Evolutionary conservation across 2,888 invertebrate species (phyloP).

Genomic region (Tinea pellionella): DNA sequence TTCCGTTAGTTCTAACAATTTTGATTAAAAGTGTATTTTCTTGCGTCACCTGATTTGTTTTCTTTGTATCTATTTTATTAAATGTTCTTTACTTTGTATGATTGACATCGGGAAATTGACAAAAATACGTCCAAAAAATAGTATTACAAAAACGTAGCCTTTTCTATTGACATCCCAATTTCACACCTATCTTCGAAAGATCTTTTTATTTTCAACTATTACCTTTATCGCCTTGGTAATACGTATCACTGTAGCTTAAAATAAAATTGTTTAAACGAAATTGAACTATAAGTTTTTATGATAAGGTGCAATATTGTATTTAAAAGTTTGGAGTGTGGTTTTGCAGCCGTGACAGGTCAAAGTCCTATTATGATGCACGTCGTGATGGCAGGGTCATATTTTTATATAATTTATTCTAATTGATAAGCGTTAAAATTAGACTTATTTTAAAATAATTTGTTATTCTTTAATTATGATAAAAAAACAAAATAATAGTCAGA

Average conservation of each 20-base stretch:
- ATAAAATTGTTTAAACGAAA: neutral
- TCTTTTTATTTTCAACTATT: neutral
- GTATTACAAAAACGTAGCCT: too few relatives aligned
- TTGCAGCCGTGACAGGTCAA: slow-evolving; percentile 6
- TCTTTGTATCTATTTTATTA: too few relatives aligned
- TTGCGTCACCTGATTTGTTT: too few relatives aligned
- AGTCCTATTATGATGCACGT: neutral
- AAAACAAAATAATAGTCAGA: neutral
- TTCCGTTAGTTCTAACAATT: neutral
- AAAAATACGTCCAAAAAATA: too few relatives aligned
- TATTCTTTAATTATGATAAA: neutral
- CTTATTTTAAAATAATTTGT: too few relatives aligned
- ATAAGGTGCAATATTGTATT: neutral
- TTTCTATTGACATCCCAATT: neutral
- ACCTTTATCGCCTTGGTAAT: neutral
- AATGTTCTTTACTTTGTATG: too few relatives aligned
- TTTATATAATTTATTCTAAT: neutral
- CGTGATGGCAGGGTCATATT: neutral
- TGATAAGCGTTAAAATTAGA: too few relatives aligned
- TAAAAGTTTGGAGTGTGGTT: neutral
- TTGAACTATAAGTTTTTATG: neutral
- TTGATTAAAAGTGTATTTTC: neutral
- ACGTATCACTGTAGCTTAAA: neutral
- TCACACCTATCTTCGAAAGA: neutral
- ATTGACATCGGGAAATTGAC: too few relatives aligned